phyloP scores from a whole-genome alignment of 1,140 invertebrate species.

The Diabrotica virgifera region DNA sequence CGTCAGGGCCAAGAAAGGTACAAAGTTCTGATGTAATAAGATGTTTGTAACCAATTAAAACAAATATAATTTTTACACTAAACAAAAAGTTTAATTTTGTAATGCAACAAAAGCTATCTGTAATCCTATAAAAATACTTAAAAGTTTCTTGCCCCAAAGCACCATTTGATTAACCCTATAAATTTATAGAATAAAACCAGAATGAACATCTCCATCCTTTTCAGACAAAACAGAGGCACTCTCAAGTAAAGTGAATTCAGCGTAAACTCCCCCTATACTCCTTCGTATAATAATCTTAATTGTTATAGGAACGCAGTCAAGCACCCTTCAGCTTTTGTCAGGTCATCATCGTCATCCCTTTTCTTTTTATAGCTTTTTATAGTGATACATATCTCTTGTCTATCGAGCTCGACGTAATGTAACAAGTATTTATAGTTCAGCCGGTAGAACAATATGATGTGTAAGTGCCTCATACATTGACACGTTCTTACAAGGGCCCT shows the following conservation, averaged over 20 bases:
- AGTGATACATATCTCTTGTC: not conserved
- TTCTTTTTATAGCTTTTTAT: slow-evolving; percentile 8
- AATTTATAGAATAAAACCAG: not conserved
- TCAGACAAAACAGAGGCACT: not conserved
- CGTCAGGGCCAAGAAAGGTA: no score
- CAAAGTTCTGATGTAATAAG: no score
- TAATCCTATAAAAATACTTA: no score
- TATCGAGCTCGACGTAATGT: slow-evolving; percentile 5
- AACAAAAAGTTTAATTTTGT: no score
- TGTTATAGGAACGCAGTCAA: slow-evolving; percentile 6
- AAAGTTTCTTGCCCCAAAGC: no score
- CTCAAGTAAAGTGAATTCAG: slow-evolving; percentile 13
- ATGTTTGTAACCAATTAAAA: no score
- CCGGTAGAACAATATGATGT: slow-evolving; percentile 27
- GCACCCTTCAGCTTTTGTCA: slow-evolving; percentile 8
- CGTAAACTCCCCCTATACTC: slow-evolving; percentile 1
- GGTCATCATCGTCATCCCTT: slow-evolving; percentile 7
- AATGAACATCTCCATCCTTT: not conserved
- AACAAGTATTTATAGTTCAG: slow-evolving; percentile 25
- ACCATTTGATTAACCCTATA: not conserved
- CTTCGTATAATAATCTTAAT: slow-evolving; percentile 11
- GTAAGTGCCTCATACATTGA: slow-evolving; percentile 23
- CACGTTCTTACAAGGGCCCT: slow-evolving; percentile 21
- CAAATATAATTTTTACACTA: no score
- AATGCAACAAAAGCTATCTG: no score